Evolutionary conservation across 2,888 invertebrate genomes (phyloP).

Genomic region (Dorcus parallelipipedus): DNA sequence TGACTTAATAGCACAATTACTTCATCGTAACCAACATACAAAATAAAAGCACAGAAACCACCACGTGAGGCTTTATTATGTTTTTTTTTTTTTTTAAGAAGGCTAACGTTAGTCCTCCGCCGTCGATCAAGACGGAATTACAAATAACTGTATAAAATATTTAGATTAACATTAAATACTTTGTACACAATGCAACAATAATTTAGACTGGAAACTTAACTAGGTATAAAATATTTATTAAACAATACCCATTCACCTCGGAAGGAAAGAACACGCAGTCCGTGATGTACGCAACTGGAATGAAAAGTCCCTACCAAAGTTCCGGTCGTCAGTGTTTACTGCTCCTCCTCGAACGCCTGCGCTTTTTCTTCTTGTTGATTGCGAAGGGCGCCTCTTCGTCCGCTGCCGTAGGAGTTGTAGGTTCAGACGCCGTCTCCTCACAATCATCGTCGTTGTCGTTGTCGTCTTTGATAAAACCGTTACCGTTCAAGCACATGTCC

Average conservation of each 20-base stretch:
- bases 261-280: conserved; percentile 7
- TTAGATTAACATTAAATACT: conserved; percentile 41
- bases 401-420: conserved; percentile 55
- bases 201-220: conserved; percentile 36
- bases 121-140: neutral
- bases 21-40: conserved; percentile 8
- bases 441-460: conserved; percentile 49
- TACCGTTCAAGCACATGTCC: conserved; percentile 33
- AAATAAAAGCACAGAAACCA: conserved; percentile 3
- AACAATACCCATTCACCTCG: conserved; percentile 40
- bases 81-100: too few relatives aligned
- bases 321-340: neutral
- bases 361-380: conserved; percentile 51
- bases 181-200: conserved; percentile 42
- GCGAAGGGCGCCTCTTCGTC: conserved; percentile 49
- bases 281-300: conserved; percentile 1
- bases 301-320: neutral
- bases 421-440: conserved; percentile 47
- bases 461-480: conserved; percentile 16
- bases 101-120: too few relatives aligned
- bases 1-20: conserved; percentile 16
- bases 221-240: conserved; percentile 21
- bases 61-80: neutral
- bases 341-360: conserved; percentile 54
- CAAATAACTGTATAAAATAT: conserved; percentile 37